These are phyloP conservation scores for Halichondria panicea DNA, from an alignment of 37 sponge, comb jelly and placozoan species.

Conservation along the genomic window DNA sequence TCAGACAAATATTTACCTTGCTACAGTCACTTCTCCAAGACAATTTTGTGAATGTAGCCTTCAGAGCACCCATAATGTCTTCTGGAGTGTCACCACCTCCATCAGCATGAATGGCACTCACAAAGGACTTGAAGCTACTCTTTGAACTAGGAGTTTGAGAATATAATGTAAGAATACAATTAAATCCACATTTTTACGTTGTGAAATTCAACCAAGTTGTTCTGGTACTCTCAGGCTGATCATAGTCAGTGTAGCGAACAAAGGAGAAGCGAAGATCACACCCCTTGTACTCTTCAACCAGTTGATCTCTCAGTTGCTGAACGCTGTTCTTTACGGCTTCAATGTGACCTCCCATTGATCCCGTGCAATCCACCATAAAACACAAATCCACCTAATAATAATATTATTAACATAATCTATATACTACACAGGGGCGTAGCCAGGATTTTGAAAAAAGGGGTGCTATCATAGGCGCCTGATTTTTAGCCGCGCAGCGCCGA, in stretches of 20 bases:
- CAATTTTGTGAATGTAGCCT: constrained; percentile 35
- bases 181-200: constrained; percentile 29
- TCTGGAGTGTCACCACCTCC: constrained; percentile 79
- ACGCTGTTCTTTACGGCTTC: constrained; percentile 72
- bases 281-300: constrained; percentile 44
- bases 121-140: constrained; percentile 53
- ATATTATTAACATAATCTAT: background rate
- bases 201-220: constrained; percentile 66
- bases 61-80: constrained; percentile 79
- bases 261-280: constrained; percentile 77
- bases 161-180: background rate
- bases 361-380: constrained; percentile 78
- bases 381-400: constrained; percentile 64
- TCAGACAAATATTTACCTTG: constrained; percentile 38
- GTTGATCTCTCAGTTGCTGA: constrained; percentile 37
- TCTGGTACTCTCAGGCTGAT: constrained; percentile 38
- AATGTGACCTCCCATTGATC: constrained; percentile 65
- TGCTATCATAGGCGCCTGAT: background rate
- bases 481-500: background rate
- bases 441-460: background rate
- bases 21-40: constrained; percentile 45
- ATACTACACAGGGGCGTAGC: too few species aligned
- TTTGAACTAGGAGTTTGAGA: background rate
- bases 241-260: constrained; percentile 85
- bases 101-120: constrained; percentile 47